These are phyloP conservation scores for Xiphophorus maculatus DNA, from an alignment of 2,113 vertebrate genomes.

Conservation along the genomic window DNA sequence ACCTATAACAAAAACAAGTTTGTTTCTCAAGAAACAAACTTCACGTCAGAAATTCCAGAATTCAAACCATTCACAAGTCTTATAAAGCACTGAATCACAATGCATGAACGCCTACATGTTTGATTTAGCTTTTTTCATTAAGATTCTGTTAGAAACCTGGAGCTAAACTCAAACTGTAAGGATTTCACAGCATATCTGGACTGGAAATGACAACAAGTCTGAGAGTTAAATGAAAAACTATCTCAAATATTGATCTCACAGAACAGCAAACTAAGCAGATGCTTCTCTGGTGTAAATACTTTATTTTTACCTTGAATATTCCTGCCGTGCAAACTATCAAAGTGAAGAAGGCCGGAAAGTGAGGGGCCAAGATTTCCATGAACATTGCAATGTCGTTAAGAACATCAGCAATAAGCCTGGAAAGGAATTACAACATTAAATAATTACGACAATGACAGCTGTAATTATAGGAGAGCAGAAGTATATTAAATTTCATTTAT, in stretches of 20 bases:
- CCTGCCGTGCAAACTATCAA: conserved; percentile 84
- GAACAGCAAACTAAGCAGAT: neutral
- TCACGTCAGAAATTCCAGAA: too few relatives aligned
- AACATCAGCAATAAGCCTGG: conserved; percentile 88
- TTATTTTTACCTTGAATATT: conserved; percentile 85
- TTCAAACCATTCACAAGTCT: neutral
- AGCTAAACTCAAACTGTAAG: neutral
- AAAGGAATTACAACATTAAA: neutral
- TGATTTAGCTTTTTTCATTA: neutral
- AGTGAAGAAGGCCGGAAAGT: conserved; percentile 83
- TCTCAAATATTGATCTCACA: neutral
- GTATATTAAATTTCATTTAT: neutral
- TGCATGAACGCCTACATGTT: too few relatives aligned
- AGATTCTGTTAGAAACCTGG: neutral
- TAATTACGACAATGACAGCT: neutral
- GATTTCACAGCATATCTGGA: neutral
- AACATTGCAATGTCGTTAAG: conserved; percentile 91
- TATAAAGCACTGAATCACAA: neutral
- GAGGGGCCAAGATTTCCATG: conserved; percentile 87
- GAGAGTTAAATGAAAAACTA: neutral
- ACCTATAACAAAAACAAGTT: too few relatives aligned
- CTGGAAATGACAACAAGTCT: neutral
- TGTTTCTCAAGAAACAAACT: too few relatives aligned
- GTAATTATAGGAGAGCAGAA: rapidly evolving
- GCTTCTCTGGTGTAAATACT: neutral